These are phyloP conservation scores for Labeo calbasu DNA, from an alignment of 2,797 vertebrate species.

Conservation along the genomic window DNA sequence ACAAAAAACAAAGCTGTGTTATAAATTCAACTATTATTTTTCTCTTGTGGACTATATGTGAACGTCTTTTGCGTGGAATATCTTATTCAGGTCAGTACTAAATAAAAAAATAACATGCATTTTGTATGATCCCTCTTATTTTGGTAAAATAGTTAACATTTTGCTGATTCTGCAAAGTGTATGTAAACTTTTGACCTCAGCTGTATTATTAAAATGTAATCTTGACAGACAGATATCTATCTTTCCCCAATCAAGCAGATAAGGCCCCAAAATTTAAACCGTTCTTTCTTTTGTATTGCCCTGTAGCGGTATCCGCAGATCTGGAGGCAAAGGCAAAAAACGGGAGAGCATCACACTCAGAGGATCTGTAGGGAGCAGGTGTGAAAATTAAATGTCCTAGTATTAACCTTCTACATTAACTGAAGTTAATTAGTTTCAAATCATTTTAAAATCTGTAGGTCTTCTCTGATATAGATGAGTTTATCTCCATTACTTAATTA, in stretches of 20 bases:
- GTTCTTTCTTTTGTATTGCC: slow-evolving; percentile 23
- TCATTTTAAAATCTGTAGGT: slow-evolving; percentile 3
- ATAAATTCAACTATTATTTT: no score
- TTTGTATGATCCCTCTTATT: no score
- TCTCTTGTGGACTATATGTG: no score
- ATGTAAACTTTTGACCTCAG: no score
- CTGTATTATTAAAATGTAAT: no score
- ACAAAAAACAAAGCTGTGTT: no score
- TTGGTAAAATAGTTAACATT: no score
- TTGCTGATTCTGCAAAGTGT: no score
- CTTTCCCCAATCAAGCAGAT: not conserved
- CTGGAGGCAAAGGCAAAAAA: slow-evolving; percentile 85
- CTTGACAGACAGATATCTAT: not conserved
- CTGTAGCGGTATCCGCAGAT: slow-evolving; percentile 86
- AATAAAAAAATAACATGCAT: no score
- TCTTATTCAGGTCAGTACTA: no score
- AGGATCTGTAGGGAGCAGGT: slow-evolving; percentile 83
- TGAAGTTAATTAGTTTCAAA: not conserved
- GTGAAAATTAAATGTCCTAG: slow-evolving; percentile 6
- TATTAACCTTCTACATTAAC: not conserved
- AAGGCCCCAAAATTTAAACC: no score
- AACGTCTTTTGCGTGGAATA: no score
- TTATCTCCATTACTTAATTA: not conserved
- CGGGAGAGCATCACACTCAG: slow-evolving; percentile 79
- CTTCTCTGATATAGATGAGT: not conserved